These are phyloP conservation scores for Drosophila setosimentum DNA, from an alignment of 2,888 invertebrate species.

Conservation along the genomic window DNA sequence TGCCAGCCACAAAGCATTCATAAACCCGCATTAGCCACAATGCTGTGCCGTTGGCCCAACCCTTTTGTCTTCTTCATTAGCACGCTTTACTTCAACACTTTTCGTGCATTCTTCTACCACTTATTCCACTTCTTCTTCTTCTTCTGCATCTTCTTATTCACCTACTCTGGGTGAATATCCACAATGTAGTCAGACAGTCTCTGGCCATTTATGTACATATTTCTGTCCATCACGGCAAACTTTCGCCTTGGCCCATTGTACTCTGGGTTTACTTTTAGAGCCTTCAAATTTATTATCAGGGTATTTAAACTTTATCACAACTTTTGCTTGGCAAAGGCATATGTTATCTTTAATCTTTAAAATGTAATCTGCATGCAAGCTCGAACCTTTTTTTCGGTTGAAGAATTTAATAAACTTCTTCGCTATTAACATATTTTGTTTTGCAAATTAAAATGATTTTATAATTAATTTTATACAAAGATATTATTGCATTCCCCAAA, in stretches of 20 bases:
- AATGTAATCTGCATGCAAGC: conserved; percentile 2
- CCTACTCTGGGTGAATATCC: conserved; percentile 15
- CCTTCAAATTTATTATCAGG: conserved; percentile 17
- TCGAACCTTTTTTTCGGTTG: not conserved
- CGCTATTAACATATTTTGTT: not conserved
- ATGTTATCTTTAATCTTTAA: conserved; percentile 5
- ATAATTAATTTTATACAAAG: not conserved
- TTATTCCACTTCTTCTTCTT: not conserved
- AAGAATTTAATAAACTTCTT: not conserved
- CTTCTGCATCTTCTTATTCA: not conserved
- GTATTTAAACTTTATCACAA: conserved; percentile 37
- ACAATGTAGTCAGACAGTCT: conserved; percentile 17
- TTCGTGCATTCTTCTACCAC: conserved; percentile 32
- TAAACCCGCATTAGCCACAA: conserved; percentile 60
- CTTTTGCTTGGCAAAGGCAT: conserved; percentile 9
- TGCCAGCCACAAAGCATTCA: conserved; percentile 53
- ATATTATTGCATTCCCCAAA: not conserved
- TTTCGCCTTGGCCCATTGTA: conserved; percentile 47
- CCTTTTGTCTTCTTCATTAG: conserved; percentile 56
- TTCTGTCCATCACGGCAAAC: conserved; percentile 44
- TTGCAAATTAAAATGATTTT: not conserved
- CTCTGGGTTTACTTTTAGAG: conserved; percentile 12
- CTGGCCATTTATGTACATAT: conserved; percentile 33
- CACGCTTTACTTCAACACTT: conserved; percentile 49
- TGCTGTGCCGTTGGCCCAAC: conserved; percentile 32